These are phyloP conservation scores for Leptinotarsa juncta DNA, from an alignment of 2,888 invertebrate species.

Conservation along the genomic window DNA sequence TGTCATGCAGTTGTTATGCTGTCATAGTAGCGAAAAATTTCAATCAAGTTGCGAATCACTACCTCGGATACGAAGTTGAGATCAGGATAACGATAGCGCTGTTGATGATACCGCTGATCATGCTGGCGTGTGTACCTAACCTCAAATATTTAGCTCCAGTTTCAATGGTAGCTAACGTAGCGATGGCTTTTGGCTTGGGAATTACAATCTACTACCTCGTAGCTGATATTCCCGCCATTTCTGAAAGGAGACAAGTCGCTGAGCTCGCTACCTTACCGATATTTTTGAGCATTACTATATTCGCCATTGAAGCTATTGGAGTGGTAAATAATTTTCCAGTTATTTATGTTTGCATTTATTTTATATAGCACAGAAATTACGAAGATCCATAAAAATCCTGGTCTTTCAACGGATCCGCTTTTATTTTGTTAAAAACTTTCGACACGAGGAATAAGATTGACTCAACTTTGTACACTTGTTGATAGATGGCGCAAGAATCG, in stretches of 20 bases:
- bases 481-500: no score
- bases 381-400: no score
- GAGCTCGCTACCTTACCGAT: slow-evolving; percentile 75
- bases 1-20: slow-evolving; percentile 97
- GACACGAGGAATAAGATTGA: no score
- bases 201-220: slow-evolving; percentile 92
- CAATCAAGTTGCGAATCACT: slow-evolving; percentile 75
- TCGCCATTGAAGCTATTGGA: slow-evolving; percentile 98
- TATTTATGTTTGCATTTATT: background rate
- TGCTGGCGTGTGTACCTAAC: slow-evolving; percentile 87
- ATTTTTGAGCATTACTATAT: slow-evolving; percentile 95
- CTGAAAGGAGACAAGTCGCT: slow-evolving; percentile 59
- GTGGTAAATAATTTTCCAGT: slow-evolving; percentile 65
- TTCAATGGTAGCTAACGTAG: slow-evolving; percentile 91
- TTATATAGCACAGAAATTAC: no score
- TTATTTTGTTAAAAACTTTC: no score
- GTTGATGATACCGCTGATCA: slow-evolving; percentile 79
- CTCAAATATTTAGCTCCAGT: slow-evolving; percentile 91
- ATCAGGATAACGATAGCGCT: slow-evolving; percentile 75
- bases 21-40: slow-evolving; percentile 92
- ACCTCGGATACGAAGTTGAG: slow-evolving; percentile 68
- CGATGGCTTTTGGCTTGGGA: slow-evolving; percentile 87
- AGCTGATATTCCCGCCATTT: slow-evolving; percentile 70
- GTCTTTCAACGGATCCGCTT: no score
- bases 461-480: no score